Base-by-base conservation (phyloP, 1,140 invertebrate species). In the Macrocentrus cingulum region DNA sequence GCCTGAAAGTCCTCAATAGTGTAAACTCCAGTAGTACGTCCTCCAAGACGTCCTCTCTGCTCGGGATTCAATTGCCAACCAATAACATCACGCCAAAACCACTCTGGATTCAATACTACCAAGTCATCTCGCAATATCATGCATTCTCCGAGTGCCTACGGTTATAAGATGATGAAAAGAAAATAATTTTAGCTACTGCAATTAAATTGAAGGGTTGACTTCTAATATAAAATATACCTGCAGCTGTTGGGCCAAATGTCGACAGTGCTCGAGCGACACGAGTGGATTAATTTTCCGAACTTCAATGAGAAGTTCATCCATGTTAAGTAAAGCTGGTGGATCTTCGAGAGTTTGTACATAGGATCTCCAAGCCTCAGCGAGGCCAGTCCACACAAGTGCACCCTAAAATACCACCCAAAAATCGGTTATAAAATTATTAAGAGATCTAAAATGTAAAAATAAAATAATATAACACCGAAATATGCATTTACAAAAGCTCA, bases 1-100 rank as follows among this genome's bases (percentile, higher is more conserved):
- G 87, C 80, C 75, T 91, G 89, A 70, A 93, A 90, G 70, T 93
- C 90, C 66, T 92, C 88, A 1, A 85, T 74, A 2, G 88, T 86
- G 69, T 90, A 92, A 64, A 89, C 88, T 2, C 91, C 91, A 18
- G 88, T 89, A 7, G 87, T 84, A 18, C 89, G 81, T 39, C 86
- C 83, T 59, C 85, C 78, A 7, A 77, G 66, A 45, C 77, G 81
- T 44, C 81, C 80, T 57, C 86, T 82, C 64, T 85, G 85, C 50
- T 88, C 86, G 32, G 86, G 82, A 37, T 84, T 87, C 34, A 92
- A 78, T 37, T 92, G 76, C 74, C 87, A 84, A 34, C 90, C 89
- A 18, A 92, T 76, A 6, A 93, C 81, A 56, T 88, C 84, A 18
- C 75, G 75, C 66, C 88, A 88, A 13, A 94, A 75, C 91, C 91